Evolutionary conservation across 2,797 vertebrate genomes (phyloP).

Genomic region (Silurus aristotelis): DNA sequence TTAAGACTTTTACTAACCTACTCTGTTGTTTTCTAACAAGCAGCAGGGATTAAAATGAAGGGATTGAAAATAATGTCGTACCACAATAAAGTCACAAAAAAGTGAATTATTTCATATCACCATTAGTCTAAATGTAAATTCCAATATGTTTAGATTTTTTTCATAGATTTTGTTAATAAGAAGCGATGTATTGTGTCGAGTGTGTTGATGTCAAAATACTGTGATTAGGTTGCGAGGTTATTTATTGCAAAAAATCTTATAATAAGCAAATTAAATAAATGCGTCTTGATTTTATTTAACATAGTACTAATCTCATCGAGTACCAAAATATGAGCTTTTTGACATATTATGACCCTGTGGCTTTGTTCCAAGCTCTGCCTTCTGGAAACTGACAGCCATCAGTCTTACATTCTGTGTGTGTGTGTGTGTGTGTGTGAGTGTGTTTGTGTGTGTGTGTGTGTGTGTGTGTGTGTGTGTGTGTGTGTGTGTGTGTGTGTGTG

Average conservation of each 20-base stretch:
- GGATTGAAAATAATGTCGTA: background rate
- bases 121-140: too few species aligned
- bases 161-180: too few species aligned
- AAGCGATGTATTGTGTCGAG: background rate
- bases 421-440: conserved; percentile 69
- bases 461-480: conserved; percentile 67
- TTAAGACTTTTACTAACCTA: background rate
- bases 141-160: too few species aligned
- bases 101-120: too few species aligned
- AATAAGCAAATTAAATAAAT: background rate
- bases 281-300: background rate
- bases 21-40: background rate
- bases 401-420: conserved; percentile 74
- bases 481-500: conserved; percentile 66
- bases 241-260: background rate
- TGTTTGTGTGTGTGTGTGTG: conserved; percentile 76
- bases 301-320: background rate
- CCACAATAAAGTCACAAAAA: background rate
- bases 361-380: conserved; percentile 66
- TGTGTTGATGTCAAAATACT: background rate
- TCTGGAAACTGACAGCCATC: conserved; percentile 83
- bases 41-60: background rate
- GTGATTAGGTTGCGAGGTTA: background rate
- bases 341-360: conserved; percentile 61
- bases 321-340: background rate